Percentiles rank a stretch among this genome's conserved stretches.
These are phyloP conservation scores for Nicator chloris DNA, from an alignment of 2,113 vertebrate species.

Conservation along the genomic window DNA sequence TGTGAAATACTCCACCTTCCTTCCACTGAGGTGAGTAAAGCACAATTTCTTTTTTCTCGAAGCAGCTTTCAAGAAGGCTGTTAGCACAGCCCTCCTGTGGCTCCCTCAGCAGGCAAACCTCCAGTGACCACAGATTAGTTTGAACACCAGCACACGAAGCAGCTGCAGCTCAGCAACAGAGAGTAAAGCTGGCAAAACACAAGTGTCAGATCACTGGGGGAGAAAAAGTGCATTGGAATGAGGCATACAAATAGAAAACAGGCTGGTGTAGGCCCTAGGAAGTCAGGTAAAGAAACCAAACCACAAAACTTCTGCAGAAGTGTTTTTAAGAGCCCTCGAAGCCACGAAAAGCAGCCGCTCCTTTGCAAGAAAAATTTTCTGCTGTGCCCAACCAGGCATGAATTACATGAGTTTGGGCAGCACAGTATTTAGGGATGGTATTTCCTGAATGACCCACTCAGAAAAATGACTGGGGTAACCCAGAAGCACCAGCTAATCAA, in stretches of 20 bases:
- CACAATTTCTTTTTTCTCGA: neutral
- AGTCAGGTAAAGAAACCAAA: neutral
- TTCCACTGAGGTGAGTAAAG: accelerated
- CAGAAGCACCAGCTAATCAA: neutral
- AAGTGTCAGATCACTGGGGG: neutral
- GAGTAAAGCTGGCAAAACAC: neutral
- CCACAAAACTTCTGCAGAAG: neutral
- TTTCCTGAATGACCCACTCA: neutral
- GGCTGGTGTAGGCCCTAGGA: neutral
- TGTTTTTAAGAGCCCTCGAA: neutral
- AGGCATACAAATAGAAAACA: neutral
- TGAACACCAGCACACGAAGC: neutral
- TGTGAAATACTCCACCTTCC: neutral
- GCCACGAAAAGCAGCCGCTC: neutral
- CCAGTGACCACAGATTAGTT: neutral
- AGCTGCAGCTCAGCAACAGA: neutral
- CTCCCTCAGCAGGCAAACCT: neutral
- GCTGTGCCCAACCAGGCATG: neutral
- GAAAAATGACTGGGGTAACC: neutral
- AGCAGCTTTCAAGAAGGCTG: neutral
- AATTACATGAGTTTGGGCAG: neutral
- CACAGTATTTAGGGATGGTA: neutral
- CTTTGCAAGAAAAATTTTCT: neutral
- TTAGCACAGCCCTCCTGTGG: neutral
- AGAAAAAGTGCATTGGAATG: neutral